These are phyloP conservation scores for Larimichthys polyactis DNA, from an alignment of 2,113 vertebrate species.

Conservation along the genomic window DNA sequence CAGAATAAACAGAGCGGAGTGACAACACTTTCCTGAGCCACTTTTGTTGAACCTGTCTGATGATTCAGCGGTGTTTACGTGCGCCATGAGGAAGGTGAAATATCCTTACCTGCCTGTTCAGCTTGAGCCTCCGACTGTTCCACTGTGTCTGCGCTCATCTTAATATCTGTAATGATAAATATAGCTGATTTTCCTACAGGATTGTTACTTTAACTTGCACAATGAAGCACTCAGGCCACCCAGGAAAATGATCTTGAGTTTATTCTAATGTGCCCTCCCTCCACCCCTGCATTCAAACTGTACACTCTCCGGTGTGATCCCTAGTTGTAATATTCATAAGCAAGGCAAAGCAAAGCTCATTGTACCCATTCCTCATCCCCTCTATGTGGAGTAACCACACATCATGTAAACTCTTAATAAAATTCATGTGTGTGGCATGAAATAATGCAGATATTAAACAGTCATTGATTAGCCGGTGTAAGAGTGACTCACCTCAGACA, in stretches of 20 bases:
- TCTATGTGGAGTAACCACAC: neutral
- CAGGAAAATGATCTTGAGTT: slow-evolving; percentile 90
- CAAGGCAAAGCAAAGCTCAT: slow-evolving; percentile 57
- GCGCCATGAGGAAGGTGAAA: slow-evolving; percentile 11
- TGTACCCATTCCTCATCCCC: neutral
- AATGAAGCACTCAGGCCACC: slow-evolving; percentile 82
- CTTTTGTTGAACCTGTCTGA: neutral
- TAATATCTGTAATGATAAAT: slow-evolving; percentile 93
- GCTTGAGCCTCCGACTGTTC: slow-evolving; percentile 87
- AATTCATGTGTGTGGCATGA: neutral
- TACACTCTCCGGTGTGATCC: slow-evolving; percentile 76
- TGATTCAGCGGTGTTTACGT: neutral
- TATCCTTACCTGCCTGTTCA: slow-evolving; percentile 90
- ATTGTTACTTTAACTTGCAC: slow-evolving; percentile 85
- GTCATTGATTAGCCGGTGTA: neutral
- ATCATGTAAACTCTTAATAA: neutral
- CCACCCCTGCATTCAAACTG: slow-evolving; percentile 41
- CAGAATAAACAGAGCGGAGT: slow-evolving; percentile 13
- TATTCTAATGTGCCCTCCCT: slow-evolving; percentile 89
- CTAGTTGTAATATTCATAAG: slow-evolving; percentile 91
- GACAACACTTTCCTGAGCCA: neutral
- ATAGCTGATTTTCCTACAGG: slow-evolving; percentile 92
- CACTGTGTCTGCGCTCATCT: slow-evolving; percentile 93
- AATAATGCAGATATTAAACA: neutral
- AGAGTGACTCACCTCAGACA: slow-evolving; percentile 66